Base-by-base conservation (phyloP, 1,140 invertebrate genomes). In the Drosophila paulistorum region DNA sequence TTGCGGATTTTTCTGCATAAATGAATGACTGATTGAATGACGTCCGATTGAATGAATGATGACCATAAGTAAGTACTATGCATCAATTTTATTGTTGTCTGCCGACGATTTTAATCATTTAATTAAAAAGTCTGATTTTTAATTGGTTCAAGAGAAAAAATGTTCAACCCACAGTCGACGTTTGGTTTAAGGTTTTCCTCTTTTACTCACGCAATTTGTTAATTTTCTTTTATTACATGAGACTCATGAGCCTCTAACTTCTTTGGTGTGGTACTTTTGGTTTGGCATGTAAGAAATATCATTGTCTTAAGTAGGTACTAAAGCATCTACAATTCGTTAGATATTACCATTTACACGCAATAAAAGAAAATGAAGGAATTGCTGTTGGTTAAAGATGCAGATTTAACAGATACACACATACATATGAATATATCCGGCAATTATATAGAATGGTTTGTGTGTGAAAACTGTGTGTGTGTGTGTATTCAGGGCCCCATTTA, bases 61-160 rank as follows among this genome's bases (percentile, higher is more conserved):
- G 69, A 45, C 39, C 69, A 63, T 69, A 70, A 63, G 35, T 30
- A 61, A 61, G 60, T 51, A 57, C 23, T 42, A 17, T 30, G n/a
- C 23, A n/a, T 35, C 37, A 58, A 42, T 61, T 57, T 65, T 79
- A 51, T 63, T 58, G 70, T 48, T 79, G 55, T 74, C 42, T 79
- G 20, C 41, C 11, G 33, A 57, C 67, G 83, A 87, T 87, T 72
- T 77, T 89, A 87, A 87, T 87, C 84, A 87, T 87, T 87, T 87
- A 87, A 87, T 87, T 87, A 87, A 89, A 77, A 78, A 87, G 84
- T 87, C 77, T 89, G 77, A 90, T 80, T 80, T 77, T 79, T 74
- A 87, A 89, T 87, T 71, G 68, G 65, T 87, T 87, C 80, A 70
- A 66, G 68, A 63, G 83, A 89, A 87, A 63, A 89, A 87, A 60